These are phyloP conservation scores for Corynorhinus townsendii DNA, from an alignment of 2,113 vertebrate species.

Conservation along the genomic window DNA sequence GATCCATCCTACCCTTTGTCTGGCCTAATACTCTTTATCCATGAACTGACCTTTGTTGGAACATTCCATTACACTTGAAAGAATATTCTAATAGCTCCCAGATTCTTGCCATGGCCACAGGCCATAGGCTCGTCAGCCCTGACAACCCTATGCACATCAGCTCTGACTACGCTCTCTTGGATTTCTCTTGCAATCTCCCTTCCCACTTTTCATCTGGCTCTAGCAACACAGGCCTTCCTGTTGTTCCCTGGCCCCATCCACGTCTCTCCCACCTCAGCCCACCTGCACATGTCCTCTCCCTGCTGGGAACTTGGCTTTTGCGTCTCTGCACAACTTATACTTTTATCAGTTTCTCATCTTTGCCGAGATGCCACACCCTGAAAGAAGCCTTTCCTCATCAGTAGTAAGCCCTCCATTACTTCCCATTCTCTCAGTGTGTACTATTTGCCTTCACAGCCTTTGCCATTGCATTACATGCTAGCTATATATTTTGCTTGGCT, in stretches of 20 bases:
- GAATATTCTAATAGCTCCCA: neutral
- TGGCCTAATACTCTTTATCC: neutral
- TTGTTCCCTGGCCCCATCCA: accelerated
- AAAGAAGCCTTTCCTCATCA: neutral
- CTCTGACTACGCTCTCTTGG: accelerated
- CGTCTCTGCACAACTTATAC: accelerated
- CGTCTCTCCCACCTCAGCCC: neutral
- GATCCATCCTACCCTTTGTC: accelerated
- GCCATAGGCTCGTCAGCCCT: too few relatives aligned
- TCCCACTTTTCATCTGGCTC: neutral
- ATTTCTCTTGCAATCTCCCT: too few relatives aligned
- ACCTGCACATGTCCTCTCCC: neutral
- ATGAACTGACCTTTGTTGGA: accelerated
- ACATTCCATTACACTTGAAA: neutral
- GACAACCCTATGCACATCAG: neutral
- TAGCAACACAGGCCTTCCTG: neutral
- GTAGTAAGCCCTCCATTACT: neutral
- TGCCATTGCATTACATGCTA: neutral
- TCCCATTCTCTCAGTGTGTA: neutral
- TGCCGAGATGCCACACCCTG: neutral
- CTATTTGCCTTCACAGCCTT: neutral
- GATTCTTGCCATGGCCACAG: too few relatives aligned
- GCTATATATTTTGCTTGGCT: neutral
- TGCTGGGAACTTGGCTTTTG: neutral
- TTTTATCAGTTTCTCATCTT: neutral